Evolutionary conservation across 2,888 invertebrate genomes (phyloP), one percentile per base, ranked within the genome.

Genomic region (Microplitis manilae): DNA sequence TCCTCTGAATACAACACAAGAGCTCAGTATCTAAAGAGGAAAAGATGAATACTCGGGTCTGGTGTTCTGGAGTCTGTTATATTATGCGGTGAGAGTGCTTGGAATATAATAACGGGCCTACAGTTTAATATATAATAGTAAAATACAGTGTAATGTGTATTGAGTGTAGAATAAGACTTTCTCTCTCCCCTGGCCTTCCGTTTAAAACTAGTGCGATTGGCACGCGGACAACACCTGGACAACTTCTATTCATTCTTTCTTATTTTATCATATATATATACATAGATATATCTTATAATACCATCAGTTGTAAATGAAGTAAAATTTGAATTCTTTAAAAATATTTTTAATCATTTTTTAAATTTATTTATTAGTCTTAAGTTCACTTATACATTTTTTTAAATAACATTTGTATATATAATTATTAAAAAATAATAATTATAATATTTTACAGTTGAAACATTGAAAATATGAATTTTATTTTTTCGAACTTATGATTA

Each of bases 1-100:
- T 83, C 81, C 80, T 80, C 84, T 78, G 69, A 80, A 76, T 79
- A 80, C 39, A 78, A 30, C 30, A 30, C 2, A 30, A 30, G 2
- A 30, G 2, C 30, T 82, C 83, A 82, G 83, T 30, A 0, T 30
- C 84, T 38, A 40, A 13, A 40, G 40, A 50, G 50, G 5, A 50
- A 50, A 50, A 6, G 41, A 9, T 82, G 77, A 80, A 80, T 83
- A 65, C 41, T 38, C 64, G 62, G 69, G 73, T 73, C 73, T 67
- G 50, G 62, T 41, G 40, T 64, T 64, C 50, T 50, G 50, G 50
- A 50, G 50, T 13, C 50, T 50, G 50, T 50, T 50, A 50, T 13
- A 50, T 50, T 50, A 50, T 50, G 1, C 68, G 60, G 70, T 76
- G 70, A 68, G 75, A 75, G 75, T 75, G 71, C 65, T 59, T 65